Conservation (phyloP, 1,140 invertebrate species). For the Drosophila willistoni region DNA sequence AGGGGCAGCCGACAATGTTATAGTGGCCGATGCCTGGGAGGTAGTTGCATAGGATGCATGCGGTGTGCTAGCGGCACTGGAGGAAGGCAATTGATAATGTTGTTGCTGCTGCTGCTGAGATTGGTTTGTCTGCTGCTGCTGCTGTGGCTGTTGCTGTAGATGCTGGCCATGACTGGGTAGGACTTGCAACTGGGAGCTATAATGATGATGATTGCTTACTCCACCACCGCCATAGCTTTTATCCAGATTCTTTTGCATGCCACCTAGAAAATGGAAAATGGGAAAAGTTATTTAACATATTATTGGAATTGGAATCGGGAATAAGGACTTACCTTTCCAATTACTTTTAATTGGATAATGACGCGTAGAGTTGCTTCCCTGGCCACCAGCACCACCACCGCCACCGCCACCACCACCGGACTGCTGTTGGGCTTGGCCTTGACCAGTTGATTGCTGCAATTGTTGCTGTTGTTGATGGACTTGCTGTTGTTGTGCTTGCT, state of each 20-base stretch:
- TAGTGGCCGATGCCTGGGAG: slow-evolving; percentile 44
- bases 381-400: slow-evolving; percentile 30
- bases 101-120: slow-evolving; percentile 44
- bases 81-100: slow-evolving; percentile 79
- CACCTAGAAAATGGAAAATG: slow-evolving; percentile 37
- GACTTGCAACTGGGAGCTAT: slow-evolving; percentile 59
- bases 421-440: slow-evolving; percentile 32
- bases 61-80: slow-evolving; percentile 60
- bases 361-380: slow-evolving; percentile 50
- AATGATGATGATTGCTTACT: slow-evolving; percentile 66
- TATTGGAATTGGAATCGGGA: too few relatives aligned
- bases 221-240: slow-evolving; percentile 64
- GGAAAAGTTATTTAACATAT: background rate
- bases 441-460: slow-evolving; percentile 32
- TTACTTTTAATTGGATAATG: slow-evolving; percentile 71
- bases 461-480: slow-evolving; percentile 54
- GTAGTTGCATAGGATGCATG: slow-evolving; percentile 66
- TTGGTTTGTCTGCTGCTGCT: slow-evolving; percentile 68
- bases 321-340: slow-evolving; percentile 55
- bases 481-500: slow-evolving; percentile 43
- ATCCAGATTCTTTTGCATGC: slow-evolving; percentile 73
- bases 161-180: slow-evolving; percentile 61
- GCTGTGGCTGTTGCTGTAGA: slow-evolving; percentile 56
- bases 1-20: slow-evolving; percentile 48
- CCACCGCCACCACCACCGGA: slow-evolving; percentile 26